A percentile compares a stretch with the other conserved stretches of the same genome.
These are phyloP conservation scores for Lagorchestes hirsutus DNA, from an alignment of 2,797 vertebrate species.

Conservation along the genomic window DNA sequence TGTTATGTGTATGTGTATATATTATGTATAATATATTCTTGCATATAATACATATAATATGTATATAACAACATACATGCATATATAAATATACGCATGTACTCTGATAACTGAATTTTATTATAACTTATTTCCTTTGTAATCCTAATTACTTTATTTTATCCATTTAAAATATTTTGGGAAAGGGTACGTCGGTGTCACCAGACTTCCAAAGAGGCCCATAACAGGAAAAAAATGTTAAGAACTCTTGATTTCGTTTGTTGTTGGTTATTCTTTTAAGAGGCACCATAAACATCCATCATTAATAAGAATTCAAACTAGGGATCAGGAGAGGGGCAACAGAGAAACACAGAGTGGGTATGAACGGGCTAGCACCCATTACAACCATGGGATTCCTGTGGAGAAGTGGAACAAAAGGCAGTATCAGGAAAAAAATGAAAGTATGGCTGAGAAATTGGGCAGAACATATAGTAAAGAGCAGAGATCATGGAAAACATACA, in stretches of 20 bases:
- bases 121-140: neutral
- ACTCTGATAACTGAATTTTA: neutral
- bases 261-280: neutral
- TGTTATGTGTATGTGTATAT: neutral
- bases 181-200: neutral
- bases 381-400: neutral
- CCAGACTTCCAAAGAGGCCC: neutral
- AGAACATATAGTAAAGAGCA: neutral
- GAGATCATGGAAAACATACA: neutral
- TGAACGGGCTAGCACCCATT: neutral
- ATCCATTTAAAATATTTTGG: neutral
- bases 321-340: neutral
- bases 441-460: neutral
- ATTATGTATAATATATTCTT: neutral
- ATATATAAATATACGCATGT: neutral
- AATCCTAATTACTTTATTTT: neutral
- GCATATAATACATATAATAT: neutral
- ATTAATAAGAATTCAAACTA: neutral
- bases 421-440: neutral
- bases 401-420: neutral
- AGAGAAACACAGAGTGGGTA: neutral
- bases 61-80: neutral
- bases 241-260: neutral
- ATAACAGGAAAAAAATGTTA: neutral
- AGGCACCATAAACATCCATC: neutral